Evolutionary conservation across 2,797 vertebrate genomes (phyloP), one percentile per base, ranked within the genome.

Genomic region (Enoplosus armatus): DNA sequence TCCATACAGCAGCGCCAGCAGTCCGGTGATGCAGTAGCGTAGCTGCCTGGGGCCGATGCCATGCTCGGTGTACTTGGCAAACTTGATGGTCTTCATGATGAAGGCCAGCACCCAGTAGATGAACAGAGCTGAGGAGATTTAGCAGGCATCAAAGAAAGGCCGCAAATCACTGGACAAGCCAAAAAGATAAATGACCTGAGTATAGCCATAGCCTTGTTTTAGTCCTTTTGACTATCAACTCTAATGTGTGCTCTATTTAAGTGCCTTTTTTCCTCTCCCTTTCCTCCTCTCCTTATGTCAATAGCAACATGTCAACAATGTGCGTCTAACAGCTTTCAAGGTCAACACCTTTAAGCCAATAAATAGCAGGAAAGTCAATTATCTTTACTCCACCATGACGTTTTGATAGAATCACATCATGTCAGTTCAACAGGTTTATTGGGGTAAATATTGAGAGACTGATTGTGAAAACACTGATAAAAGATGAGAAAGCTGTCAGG

Each of bases 21-120:
- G 95, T 45, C 97, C 97, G 0, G 98, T 99, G 93, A 99, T 96
- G 91, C 98, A 98, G 94, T 97, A 99, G 31, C 98, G 97, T 65
- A 99, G 97, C 95, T 99, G 97, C 48, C 95, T 92, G 85, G 96
- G 95, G 70, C 98, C 95, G 20, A 99, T 96, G 61, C 96, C 95
- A 0, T 98, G 97, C 87, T 99, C 97, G 0, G 96, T 98, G 93
- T 99, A 99, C 93, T 99, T 99, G 65, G 97, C 97, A 78, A 99
- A 99, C 92, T 99, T 99, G 91, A 99, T 96, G 73, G 97, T 98
- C 92, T 99, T 99, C 79, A 97, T 99, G 87, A 96, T 93, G 79
- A 99, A 99, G 16, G 98, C 97, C 88, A 99, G 90, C 50, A 96
- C 95, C 98, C 98, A 99, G 90, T 99, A 99, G 92, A 99, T 95